A percentile compares a stretch with the other conserved stretches of the same genome.
Evolutionary conservation across 2,113 vertebrate genomes (phyloP).

Genomic region (Takifugu bimaculatus): DNA sequence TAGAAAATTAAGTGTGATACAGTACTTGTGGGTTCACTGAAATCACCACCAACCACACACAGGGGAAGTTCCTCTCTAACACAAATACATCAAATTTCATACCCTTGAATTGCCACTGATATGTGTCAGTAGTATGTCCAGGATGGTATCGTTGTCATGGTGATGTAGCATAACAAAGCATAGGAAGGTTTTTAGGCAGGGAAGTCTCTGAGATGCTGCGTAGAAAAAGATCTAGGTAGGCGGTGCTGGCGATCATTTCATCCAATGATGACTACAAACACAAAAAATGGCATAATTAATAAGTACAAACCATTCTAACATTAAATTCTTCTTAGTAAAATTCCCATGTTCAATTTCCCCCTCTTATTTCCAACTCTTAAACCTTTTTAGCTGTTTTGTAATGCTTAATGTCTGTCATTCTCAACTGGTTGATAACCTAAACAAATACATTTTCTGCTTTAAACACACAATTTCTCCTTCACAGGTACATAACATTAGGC

Average conservation of each 20-base stretch:
- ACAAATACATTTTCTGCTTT: too few species aligned
- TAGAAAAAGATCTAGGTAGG: slow-evolving; percentile 96
- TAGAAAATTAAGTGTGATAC: background rate
- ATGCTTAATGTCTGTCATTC: too few species aligned
- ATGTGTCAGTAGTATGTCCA: slow-evolving; percentile 90
- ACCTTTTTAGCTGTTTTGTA: too few species aligned
- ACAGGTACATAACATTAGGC: too few species aligned
- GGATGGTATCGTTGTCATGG: slow-evolving; percentile 89
- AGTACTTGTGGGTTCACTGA: background rate
- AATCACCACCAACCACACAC: too few species aligned
- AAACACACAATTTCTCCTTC: too few species aligned
- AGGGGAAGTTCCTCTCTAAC: too few species aligned
- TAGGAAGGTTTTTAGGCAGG: slow-evolving; percentile 92
- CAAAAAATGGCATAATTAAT: background rate
- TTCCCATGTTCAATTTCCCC: too few species aligned
- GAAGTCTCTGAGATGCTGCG: slow-evolving; percentile 87
- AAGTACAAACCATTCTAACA: background rate
- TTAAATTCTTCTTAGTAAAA: background rate
- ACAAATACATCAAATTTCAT: background rate
- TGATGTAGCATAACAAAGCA: slow-evolving; percentile 91
- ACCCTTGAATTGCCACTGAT: slow-evolving; percentile 93
- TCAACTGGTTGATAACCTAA: background rate
- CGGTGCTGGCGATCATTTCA: slow-evolving; percentile 95
- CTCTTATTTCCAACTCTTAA: too few species aligned
- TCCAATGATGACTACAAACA: slow-evolving; percentile 85